Base-by-base conservation (phyloP, 2,888 invertebrate genomes). In the Polydrusus tereticollis region DNA sequence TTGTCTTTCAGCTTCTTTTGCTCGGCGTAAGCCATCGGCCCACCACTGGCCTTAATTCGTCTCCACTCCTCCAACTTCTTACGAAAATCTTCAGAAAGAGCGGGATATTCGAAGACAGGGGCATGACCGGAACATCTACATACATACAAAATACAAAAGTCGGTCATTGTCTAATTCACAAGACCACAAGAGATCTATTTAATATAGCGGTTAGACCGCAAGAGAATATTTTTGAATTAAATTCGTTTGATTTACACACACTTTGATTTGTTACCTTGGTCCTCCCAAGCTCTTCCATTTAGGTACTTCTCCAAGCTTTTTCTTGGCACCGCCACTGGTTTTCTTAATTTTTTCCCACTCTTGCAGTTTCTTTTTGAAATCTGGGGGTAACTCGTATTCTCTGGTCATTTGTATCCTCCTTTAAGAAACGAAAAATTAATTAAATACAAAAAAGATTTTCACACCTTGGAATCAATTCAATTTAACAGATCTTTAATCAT, bases 61-160 rank as follows among this genome's bases (percentile, higher is more conserved):
- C 93, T 94, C 96, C 96, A 96, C 85, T 93, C 93, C 80, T 94
- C 93, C 86, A 95, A 89, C 86, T 93, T 95, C 80, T 91, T 92
- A 36, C 92, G 88, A 82, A 95, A 95, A 80, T 96, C 95, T 72
- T 95, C 93, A 20, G 93, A 92, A 10, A 95, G 86, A 76, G 92
- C 91, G 76, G 90, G 88, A 69, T 90, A 87, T 20, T 91, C 91
- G 0, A 90, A 0, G 89, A 89, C 60, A 88, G 78, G 76, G 20
- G 78, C 52, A 29, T 72, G 72, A 55, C 73, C 75, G 0, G 69
- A 58, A 29, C 29, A 29, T 2, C 58, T 57, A 55, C 72, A 64
- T n/a, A 20, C 12, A 14, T 16, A 7, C 29, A 29, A 29, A 29
- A 4, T 36, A 16, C 7, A 8, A 43, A 12, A 7, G 16, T 14